phyloP scores from a whole-genome alignment of 1,140 invertebrate species.

The Aphaenogaster ashmeadi region DNA sequence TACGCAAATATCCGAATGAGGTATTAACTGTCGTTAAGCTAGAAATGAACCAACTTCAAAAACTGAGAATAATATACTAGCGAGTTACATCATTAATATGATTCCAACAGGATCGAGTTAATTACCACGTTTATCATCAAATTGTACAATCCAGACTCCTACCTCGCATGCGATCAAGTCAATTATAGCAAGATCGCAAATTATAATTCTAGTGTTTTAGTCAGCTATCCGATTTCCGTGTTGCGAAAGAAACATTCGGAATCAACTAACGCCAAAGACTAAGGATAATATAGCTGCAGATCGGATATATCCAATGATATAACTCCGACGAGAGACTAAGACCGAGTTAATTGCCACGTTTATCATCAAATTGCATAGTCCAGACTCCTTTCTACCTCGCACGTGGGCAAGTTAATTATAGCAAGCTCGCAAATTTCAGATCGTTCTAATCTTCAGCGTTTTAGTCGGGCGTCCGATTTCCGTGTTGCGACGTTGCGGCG shows the following conservation, averaged over 20 bases:
- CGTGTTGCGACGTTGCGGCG: not conserved
- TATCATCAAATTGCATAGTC: not conserved
- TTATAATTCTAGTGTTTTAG: not conserved
- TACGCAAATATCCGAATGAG: not conserved
- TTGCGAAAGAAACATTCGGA: not conserved
- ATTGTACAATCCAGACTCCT: no score
- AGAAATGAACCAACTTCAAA: constrained; percentile 1
- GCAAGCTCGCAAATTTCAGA: not conserved
- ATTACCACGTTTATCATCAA: not conserved
- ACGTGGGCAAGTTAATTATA: not conserved
- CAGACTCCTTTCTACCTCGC: not conserved
- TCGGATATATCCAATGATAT: not conserved
- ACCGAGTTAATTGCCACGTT: constrained; percentile 11
- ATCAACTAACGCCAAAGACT: not conserved
- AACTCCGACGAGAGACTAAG: not conserved
- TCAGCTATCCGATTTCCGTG: not conserved
- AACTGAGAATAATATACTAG: not conserved
- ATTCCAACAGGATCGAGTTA: not conserved
- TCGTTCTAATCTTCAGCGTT: not conserved
- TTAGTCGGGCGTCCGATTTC: not conserved
- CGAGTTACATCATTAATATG: not conserved
- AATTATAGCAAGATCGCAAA: constrained; percentile 13
- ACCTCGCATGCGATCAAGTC: not conserved
- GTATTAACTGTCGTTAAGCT: not conserved
- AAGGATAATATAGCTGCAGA: not conserved